Percentiles rank a stretch among this genome's conserved stretches.
Evolutionary conservation across 2,797 vertebrate genomes (phyloP).

Genomic region (Sparidentex hasta): DNA sequence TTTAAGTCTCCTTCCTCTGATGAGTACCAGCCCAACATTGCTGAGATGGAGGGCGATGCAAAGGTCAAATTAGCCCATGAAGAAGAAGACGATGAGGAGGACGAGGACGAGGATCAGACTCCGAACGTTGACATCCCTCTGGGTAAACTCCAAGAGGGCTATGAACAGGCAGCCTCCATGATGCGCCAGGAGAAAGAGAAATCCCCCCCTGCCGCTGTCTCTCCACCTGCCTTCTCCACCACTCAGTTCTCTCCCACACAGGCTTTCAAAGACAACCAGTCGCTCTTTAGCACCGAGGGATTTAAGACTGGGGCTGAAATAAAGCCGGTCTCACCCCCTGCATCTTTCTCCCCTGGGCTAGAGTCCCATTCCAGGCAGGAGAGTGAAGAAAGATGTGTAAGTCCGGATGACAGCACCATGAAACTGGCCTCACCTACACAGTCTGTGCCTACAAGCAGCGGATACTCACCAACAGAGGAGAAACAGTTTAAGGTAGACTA

Average conservation of each 20-base stretch:
- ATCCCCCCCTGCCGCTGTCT: conserved; percentile 56
- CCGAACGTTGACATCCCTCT: conserved; percentile 88
- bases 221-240: conserved; percentile 53
- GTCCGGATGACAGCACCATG: conserved; percentile 96
- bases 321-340: conserved; percentile 74
- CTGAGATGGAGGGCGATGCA: conserved; percentile 85
- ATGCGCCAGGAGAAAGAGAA: conserved; percentile 83
- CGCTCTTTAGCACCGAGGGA: conserved; percentile 54
- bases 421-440: conserved; percentile 95
- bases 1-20: conserved; percentile 98
- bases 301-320: conserved; percentile 58
- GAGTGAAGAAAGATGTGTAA: conserved; percentile 92
- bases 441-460: conserved; percentile 93
- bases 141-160: conserved; percentile 88
- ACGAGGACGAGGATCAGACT: conserved; percentile 89
- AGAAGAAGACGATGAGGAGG: conserved; percentile 91
- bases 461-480: conserved; percentile 95
- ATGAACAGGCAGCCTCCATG: conserved; percentile 77
- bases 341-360: conserved; percentile 70
- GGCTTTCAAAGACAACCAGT: conserved; percentile 60
- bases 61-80: conserved; percentile 78
- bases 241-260: conserved; percentile 48
- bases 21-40: conserved; percentile 89
- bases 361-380: conserved; percentile 86
- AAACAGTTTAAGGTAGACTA: conserved; percentile 84